Percentiles rank a stretch among this genome's conserved stretches.
Conservation (phyloP, 2,113 vertebrate species). For the Trochalopteron elliotii region DNA sequence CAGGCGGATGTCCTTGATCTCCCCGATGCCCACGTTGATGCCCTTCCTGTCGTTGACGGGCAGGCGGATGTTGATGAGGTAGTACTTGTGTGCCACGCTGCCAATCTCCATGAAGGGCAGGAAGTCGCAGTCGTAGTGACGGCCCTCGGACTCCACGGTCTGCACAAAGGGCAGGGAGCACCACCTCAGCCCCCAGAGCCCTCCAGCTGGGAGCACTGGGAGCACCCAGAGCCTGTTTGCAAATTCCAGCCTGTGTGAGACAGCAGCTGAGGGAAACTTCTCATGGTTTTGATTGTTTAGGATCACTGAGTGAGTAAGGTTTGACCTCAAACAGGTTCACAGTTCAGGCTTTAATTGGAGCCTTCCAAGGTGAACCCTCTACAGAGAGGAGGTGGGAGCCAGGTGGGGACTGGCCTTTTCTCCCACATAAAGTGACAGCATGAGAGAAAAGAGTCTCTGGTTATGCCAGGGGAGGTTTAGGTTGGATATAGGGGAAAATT, state of each 20-base stretch:
- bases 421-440: not conserved
- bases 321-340: not conserved
- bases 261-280: fast-evolving
- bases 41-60: slow-evolving; percentile 90
- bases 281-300: not conserved
- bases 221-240: not conserved
- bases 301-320: not conserved
- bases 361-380: not conserved
- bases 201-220: not conserved
- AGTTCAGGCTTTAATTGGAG: not conserved
- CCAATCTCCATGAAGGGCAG: slow-evolving; percentile 97
- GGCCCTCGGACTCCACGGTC: slow-evolving; percentile 88
- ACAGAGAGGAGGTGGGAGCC: not conserved
- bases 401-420: not conserved
- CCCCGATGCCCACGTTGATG: slow-evolving; percentile 91
- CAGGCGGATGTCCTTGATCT: slow-evolving; percentile 91
- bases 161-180: slow-evolving; percentile 37
- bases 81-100: slow-evolving; percentile 93
- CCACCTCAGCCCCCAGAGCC: not conserved
- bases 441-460: not conserved
- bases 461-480: not conserved
- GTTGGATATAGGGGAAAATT: not conserved
- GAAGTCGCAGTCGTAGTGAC: slow-evolving; percentile 90
- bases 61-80: slow-evolving; percentile 94
- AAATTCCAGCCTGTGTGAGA: not conserved